Base-by-base conservation (phyloP, 2,113 vertebrate genomes). In the Apistogramma diplotaenia region DNA sequence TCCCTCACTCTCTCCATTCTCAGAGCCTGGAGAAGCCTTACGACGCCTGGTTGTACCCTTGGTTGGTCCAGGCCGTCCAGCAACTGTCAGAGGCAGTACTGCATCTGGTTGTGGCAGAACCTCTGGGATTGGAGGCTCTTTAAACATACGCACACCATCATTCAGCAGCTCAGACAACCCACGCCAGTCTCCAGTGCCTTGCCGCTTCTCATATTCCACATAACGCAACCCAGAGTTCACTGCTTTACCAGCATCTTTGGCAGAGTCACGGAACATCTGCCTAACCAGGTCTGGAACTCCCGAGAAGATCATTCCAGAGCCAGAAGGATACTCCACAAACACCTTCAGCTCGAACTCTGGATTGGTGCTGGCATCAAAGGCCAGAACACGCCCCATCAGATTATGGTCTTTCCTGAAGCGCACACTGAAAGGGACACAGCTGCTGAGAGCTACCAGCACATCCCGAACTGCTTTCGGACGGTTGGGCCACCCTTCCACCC, bases 331-430 rank as follows among this genome's bases (percentile, higher is more conserved):
- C 79, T 98, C 97, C 2, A 94, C 93, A 25, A 97, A 97, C 29
- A 98, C 94, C 93, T 96, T 97, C 25, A 98, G 89, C 91, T 98
- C 96, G 12, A 96, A 96, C 79, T 97, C 96, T 0, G 94, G 94
- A 12, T 93, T 93, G 0, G 95, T 87, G 46, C 93, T 94, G 1
- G 95, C 96, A 2, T 98, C 97, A 0, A 97, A 97, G n/a, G 96
- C 97, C 29, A 97, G 94, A 5, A 97, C 93, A 0, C 97, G 94
- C 0, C 96, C 97, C 81, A 96, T 85, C 79, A 97, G 87, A 6
- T 94, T 91, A 13, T 97, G 97, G 87, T 98, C 97, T 91, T 97
- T 97, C 89, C 97, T 96, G 93, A 97, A 97, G 79, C 97, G 96
- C 18, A 98, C 96, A 0, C 96, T 97, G 73, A 98, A 97, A 11